A percentile compares a stretch with the other conserved stretches of the same genome.
phyloP scores from a whole-genome alignment of 2,797 vertebrate species.

The Leptodactylus fallax region DNA sequence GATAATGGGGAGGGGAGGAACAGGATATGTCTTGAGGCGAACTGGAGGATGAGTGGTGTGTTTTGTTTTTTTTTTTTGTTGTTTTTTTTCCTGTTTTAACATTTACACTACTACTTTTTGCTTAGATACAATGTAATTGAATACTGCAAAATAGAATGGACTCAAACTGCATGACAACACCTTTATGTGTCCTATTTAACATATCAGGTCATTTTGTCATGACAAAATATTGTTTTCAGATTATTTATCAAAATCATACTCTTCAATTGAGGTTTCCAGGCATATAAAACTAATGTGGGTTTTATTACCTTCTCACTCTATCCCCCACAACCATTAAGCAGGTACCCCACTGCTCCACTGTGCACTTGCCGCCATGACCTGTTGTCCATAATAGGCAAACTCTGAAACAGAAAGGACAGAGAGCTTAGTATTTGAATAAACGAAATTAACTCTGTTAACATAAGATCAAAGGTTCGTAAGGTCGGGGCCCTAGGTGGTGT shows the following conservation, averaged over 20 bases:
- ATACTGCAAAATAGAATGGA: neutral
- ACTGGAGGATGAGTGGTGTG: neutral
- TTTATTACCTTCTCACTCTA: too few relatives aligned
- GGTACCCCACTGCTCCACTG: neutral
- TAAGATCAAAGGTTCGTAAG: too few relatives aligned
- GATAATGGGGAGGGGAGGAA: constrained; percentile 25
- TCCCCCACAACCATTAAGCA: neutral
- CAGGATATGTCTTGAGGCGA: constrained; percentile 10
- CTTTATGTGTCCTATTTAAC: neutral
- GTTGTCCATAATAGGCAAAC: neutral
- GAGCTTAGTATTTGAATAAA: too few relatives aligned
- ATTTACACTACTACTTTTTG: neutral
- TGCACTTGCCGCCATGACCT: neutral
- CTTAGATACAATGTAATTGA: neutral
- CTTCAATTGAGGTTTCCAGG: neutral
- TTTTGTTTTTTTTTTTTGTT: too few relatives aligned
- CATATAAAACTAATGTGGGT: neutral
- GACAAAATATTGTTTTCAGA: neutral
- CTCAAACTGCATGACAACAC: neutral
- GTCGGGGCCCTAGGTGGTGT: too few relatives aligned
- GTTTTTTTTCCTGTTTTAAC: neutral
- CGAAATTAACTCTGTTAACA: too few relatives aligned
- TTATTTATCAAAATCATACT: neutral
- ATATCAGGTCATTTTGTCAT: neutral
- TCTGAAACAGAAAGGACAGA: neutral